Evolutionary conservation across 1,140 invertebrate species (phyloP).

Genomic region (Leptopilina boulardi): DNA sequence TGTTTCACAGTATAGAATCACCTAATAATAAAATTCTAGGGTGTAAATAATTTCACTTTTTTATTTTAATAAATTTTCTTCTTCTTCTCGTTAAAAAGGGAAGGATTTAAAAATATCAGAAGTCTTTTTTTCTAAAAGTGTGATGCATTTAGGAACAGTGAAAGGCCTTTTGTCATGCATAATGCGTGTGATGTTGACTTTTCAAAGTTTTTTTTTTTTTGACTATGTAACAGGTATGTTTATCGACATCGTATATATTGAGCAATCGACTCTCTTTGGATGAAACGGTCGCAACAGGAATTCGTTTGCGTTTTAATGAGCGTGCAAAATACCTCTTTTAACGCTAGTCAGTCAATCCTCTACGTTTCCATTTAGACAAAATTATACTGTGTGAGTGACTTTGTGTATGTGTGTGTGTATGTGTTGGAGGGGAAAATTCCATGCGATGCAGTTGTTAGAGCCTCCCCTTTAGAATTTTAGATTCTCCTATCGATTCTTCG

Average conservation of each 20-base stretch:
- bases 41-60: too few relatives aligned
- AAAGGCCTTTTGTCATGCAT: neutral
- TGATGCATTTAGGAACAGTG: neutral
- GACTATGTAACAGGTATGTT: constrained; percentile 27
- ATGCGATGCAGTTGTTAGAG: neutral
- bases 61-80: too few relatives aligned
- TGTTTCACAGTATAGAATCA: too few relatives aligned
- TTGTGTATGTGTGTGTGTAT: neutral
- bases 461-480: constrained; percentile 16
- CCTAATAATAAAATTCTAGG: too few relatives aligned
- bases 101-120: neutral
- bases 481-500: neutral
- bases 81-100: too few relatives aligned
- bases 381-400: constrained; percentile 42
- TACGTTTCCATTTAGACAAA: constrained; percentile 49
- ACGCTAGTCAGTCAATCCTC: constrained; percentile 43
- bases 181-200: constrained; percentile 4
- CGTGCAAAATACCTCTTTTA: constrained; percentile 51
- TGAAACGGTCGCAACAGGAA: constrained; percentile 46
- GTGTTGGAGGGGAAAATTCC: neutral
- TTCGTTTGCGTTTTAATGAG: constrained; percentile 64
- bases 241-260: neutral
- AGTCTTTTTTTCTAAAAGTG: neutral
- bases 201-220: neutral
- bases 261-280: constrained; percentile 37